These are phyloP conservation scores for Cebus imitator DNA, from an alignment of 2,113 vertebrate genomes.

Conservation along the genomic window DNA sequence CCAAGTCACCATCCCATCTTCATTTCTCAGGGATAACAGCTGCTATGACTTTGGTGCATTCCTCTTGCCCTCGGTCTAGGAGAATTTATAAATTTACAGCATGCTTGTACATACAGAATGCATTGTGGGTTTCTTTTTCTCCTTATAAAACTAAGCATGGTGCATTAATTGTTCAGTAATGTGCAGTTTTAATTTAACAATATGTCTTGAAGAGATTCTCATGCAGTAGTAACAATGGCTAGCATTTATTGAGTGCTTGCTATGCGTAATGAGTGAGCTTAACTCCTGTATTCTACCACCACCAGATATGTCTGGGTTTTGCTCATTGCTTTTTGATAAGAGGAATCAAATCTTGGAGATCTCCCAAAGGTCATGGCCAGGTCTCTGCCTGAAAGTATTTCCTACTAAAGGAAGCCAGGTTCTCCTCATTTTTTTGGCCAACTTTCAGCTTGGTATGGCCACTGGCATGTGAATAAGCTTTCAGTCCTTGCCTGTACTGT, in stretches of 20 bases:
- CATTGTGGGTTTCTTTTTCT: background rate
- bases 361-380: background rate
- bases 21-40: background rate
- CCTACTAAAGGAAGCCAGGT: background rate
- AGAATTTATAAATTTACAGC: background rate
- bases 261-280: background rate
- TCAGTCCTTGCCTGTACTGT: background rate
- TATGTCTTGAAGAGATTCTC: background rate
- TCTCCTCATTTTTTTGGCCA: background rate
- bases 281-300: accelerated
- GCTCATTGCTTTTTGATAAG: background rate
- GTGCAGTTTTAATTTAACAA: background rate
- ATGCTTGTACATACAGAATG: too few relatives aligned
- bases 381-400: background rate
- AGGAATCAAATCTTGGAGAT: background rate
- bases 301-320: background rate
- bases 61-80: background rate
- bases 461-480: background rate
- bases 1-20: background rate
- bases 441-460: background rate
- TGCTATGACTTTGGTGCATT: background rate
- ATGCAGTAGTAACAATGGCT: background rate
- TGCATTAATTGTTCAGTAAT: background rate
- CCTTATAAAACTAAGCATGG: background rate
- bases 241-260: background rate